phyloP scores from a whole-genome alignment of 1,140 invertebrate genomes.

The Amphibalanus amphitrite region DNA sequence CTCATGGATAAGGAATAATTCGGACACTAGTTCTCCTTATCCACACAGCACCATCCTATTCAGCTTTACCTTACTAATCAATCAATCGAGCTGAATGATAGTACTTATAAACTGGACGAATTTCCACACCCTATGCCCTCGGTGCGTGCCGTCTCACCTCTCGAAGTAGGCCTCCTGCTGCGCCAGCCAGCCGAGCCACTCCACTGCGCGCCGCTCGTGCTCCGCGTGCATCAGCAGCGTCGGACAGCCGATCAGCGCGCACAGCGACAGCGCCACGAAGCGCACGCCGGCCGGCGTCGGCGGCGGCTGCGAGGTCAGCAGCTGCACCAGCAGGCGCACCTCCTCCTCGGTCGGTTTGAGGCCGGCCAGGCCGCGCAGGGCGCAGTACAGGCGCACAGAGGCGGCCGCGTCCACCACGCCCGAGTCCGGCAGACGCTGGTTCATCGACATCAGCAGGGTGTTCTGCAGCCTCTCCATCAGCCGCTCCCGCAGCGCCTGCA shows the following conservation, averaged over 20 bases:
- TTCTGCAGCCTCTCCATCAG: slow-evolving; percentile 46
- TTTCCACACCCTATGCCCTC: no score
- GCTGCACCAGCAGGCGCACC: slow-evolving; percentile 56
- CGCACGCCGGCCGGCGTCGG: slow-evolving; percentile 71
- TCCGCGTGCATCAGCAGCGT: slow-evolving; percentile 56
- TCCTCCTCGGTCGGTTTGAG: slow-evolving; percentile 82
- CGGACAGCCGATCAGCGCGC: slow-evolving; percentile 87
- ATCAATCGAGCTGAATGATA: no score
- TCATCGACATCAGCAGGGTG: slow-evolving; percentile 26
- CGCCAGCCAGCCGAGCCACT: slow-evolving; percentile 88
- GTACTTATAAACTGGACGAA: no score
- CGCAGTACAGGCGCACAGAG: slow-evolving; percentile 70
- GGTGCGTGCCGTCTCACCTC: slow-evolving; percentile 22
- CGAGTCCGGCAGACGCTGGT: slow-evolving; percentile 36
- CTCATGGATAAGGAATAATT: no score
- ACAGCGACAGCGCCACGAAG: slow-evolving; percentile 82
- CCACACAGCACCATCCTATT: no score
- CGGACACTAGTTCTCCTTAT: no score
- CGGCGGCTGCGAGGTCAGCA: slow-evolving; percentile 78
- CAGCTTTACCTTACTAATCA: no score
- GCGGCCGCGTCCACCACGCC: slow-evolving; percentile 62
- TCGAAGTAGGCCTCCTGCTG: slow-evolving; percentile 62
- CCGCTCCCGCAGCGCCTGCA: slow-evolving; percentile 60
- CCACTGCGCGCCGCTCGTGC: slow-evolving; percentile 73
- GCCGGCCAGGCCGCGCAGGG: slow-evolving; percentile 74